Percentiles rank a stretch among this genome's conserved stretches.
These are phyloP conservation scores for Sturmia bella DNA, from an alignment of 2,888 invertebrate genomes.

Conservation along the genomic window DNA sequence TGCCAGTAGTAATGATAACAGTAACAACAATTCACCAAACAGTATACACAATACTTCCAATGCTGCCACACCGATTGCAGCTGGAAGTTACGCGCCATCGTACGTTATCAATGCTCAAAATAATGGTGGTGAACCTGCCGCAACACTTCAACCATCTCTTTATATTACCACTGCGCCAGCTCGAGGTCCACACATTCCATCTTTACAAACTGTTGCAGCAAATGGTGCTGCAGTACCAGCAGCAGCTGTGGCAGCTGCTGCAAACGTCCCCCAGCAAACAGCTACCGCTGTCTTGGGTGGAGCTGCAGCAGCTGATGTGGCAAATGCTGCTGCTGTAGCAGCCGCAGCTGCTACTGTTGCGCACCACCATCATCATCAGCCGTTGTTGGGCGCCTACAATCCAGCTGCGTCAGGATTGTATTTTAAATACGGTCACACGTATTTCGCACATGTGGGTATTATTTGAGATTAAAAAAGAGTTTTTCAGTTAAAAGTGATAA, in stretches of 20 bases:
- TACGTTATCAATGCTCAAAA: slow-evolving; percentile 68
- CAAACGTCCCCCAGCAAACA: slow-evolving; percentile 70
- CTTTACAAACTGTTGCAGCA: slow-evolving; percentile 71
- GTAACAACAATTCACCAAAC: slow-evolving; percentile 82
- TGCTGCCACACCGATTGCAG: slow-evolving; percentile 66
- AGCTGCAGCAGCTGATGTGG: slow-evolving; percentile 74
- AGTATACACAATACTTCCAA: slow-evolving; percentile 76
- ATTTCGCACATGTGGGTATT: slow-evolving; percentile 81
- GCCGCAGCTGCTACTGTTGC: slow-evolving; percentile 74
- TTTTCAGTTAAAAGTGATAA: background rate
- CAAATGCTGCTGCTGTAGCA: slow-evolving; percentile 78
- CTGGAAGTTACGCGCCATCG: slow-evolving; percentile 67
- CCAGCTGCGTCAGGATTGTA: slow-evolving; percentile 81
- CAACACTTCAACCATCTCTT: slow-evolving; percentile 73
- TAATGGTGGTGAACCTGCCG: slow-evolving; percentile 67
- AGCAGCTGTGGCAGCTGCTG: slow-evolving; percentile 74
- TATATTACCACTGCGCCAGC: slow-evolving; percentile 75
- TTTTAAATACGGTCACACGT: slow-evolving; percentile 82
- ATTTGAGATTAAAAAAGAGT: background rate
- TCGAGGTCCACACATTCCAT: slow-evolving; percentile 80
- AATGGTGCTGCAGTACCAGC: slow-evolving; percentile 75
- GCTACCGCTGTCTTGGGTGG: slow-evolving; percentile 73
- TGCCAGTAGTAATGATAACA: slow-evolving; percentile 78
- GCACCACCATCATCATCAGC: slow-evolving; percentile 79
- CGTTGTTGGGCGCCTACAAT: slow-evolving; percentile 83